A percentile compares a stretch with the other conserved stretches of the same genome.
These are phyloP conservation scores for Fringilla coelebs DNA, from an alignment of 2,797 vertebrate genomes.

Conservation along the genomic window DNA sequence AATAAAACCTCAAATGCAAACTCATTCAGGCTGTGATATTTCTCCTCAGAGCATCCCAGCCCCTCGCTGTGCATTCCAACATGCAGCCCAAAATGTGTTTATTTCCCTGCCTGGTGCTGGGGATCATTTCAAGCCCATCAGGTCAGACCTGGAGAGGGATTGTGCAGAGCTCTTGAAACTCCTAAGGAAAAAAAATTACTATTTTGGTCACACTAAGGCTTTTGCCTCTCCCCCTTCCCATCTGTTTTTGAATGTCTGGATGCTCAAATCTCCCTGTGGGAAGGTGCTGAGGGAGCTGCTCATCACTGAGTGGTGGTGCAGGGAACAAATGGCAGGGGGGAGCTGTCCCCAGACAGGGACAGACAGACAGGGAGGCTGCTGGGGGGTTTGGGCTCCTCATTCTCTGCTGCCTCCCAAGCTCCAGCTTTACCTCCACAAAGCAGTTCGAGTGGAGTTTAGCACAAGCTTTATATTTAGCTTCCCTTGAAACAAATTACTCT, in stretches of 20 bases:
- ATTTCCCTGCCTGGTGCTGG: not conserved
- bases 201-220: conserved; percentile 15
- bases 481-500: not conserved
- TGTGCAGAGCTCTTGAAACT: not conserved
- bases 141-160: not conserved
- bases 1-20: not conserved
- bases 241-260: conserved; percentile 57
- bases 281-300: conserved; percentile 59
- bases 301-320: conserved; percentile 39
- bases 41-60: not conserved
- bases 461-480: not conserved
- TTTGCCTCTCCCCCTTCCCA: conserved; percentile 55
- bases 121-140: not conserved
- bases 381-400: not conserved
- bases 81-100: not conserved
- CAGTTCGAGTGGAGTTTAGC: not conserved
- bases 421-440: not conserved
- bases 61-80: not conserved
- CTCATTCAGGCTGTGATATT: not conserved
- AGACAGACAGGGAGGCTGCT: conserved; percentile 1
- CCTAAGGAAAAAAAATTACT: not conserved
- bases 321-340: conserved; percentile 27
- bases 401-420: not conserved
- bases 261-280: conserved; percentile 46
- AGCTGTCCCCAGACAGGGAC: conserved; percentile 31